Evolutionary conservation across 2,797 vertebrate species (phyloP), one percentile per base, ranked within the genome.

Genomic region (Pseudochirops corinnae): DNA sequence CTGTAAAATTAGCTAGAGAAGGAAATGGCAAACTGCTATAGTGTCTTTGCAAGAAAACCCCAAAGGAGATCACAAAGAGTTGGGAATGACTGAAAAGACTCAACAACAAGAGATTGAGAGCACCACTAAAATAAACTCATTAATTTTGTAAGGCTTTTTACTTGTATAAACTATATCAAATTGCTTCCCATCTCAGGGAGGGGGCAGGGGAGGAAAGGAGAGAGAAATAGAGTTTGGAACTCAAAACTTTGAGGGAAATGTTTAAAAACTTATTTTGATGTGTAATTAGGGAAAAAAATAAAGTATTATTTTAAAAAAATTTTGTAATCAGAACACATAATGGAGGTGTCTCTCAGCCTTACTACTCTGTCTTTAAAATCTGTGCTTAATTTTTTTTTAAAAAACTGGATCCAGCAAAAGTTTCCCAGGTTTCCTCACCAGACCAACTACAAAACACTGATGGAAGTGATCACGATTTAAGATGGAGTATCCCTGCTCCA

Each of bases 391-490:
- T 2, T 56, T 18, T 18, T 56, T 56, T 46, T 46, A 46, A 46
- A 52, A 5, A 67, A 90, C 90, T 6, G 0, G 1, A 46, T 7
- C 53, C 56, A 56, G 53, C 29, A 93, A n/a, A 33, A 93, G 92
- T 5, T 5, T 4, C 0, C 4, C 87, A 21, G 58, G 53, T 1
- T 16, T 31, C 39, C 62, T 74, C 53, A 60, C 14, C 10, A 10
- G 53, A 57, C 29, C 5, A 24, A 28, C 46, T 5, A 31, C n/a
- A 28, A 12, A 46, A 46, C 29, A 92, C 52, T 18, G 10, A 39
- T 31, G 33, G 3, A 0, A 33, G 0, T 11, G 0, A 12, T 13
- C 52, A 16, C n/a, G 39, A 91, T 3, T 9, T n/a, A 18, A 53
- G 58, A 74, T 5, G 33, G 62, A 39, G n/a, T 74, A 18, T 39